These are phyloP conservation scores for Hydroisotoma schaefferi DNA, from an alignment of 2,888 invertebrate species.

Conservation along the genomic window DNA sequence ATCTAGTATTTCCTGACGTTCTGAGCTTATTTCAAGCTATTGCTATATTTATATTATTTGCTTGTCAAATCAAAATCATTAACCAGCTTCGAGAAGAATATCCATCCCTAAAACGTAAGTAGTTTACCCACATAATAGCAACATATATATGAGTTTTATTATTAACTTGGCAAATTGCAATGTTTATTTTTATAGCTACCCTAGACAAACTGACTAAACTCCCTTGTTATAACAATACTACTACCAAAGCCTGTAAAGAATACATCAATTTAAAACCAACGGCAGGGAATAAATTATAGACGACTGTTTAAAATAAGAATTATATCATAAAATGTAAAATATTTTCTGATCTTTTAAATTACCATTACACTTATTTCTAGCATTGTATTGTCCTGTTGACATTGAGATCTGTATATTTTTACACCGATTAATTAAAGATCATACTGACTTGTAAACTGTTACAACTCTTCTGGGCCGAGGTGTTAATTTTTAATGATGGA, in stretches of 20 bases:
- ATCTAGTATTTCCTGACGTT: slow-evolving; percentile 40
- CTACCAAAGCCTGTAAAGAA: neutral
- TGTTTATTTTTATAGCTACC: neutral
- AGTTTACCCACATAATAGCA: neutral
- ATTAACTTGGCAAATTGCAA: too few relatives aligned
- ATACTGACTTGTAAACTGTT: too few relatives aligned
- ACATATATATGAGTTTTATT: neutral
- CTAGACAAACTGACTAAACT: neutral
- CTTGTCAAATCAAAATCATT: slow-evolving; percentile 42
- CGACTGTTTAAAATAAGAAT: too few relatives aligned
- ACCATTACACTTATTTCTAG: neutral
- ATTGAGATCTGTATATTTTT: too few relatives aligned
- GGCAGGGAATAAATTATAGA: too few relatives aligned
- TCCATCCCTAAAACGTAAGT: slow-evolving; percentile 34
- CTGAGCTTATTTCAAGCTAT: slow-evolving; percentile 41
- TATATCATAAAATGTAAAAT: too few relatives aligned
- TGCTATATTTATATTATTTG: slow-evolving; percentile 43
- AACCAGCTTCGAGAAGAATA: slow-evolving; percentile 32
- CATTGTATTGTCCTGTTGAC: too few relatives aligned
- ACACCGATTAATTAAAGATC: too few relatives aligned
- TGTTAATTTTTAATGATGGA: too few relatives aligned
- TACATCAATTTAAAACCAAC: too few relatives aligned
- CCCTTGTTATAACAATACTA: neutral
- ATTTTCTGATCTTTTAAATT: too few relatives aligned
- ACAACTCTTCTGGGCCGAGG: too few relatives aligned